Percentiles rank a stretch among this genome's conserved stretches.
phyloP scores from a whole-genome alignment of 2,888 invertebrate species.

The Syritta pipiens region DNA sequence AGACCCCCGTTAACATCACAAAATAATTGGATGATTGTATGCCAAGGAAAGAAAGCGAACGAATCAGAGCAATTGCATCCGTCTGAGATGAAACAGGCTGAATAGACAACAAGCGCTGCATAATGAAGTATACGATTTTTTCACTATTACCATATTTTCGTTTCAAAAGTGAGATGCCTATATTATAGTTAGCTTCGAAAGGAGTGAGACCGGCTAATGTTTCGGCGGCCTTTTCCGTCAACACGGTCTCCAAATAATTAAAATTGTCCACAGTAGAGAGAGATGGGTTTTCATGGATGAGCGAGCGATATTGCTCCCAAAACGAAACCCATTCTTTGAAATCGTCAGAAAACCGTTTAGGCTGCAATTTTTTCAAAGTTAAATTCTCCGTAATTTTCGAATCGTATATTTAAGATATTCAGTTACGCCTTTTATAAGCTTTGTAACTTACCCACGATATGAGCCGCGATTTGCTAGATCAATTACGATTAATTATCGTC shows the following conservation, averaged over 20 bases:
- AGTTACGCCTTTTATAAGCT: no score
- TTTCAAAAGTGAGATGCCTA: constrained; percentile 30
- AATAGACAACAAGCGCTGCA: constrained; percentile 34
- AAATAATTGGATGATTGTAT: no score
- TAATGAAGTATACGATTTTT: constrained; percentile 26
- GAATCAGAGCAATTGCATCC: constrained; percentile 1
- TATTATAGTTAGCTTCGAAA: constrained; percentile 22
- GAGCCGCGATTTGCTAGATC: no score
- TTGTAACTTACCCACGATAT: no score
- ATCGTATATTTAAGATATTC: no score
- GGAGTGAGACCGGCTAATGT: constrained; percentile 42
- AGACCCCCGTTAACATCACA: constrained; percentile 23
- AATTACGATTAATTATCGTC: no score
- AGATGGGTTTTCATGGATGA: constrained; percentile 25
- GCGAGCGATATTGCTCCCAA: constrained; percentile 21
- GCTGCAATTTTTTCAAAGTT: constrained; percentile 18
- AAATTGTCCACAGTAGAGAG: constrained; percentile 33
- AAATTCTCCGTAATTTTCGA: neutral
- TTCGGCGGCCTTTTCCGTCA: constrained; percentile 30
- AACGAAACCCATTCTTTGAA: constrained; percentile 26
- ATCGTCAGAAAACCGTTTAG: constrained; percentile 27
- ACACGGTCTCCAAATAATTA: constrained; percentile 30
- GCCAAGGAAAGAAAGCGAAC: no score
- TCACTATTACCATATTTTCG: constrained; percentile 38
- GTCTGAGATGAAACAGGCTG: constrained; percentile 7